Conservation (phyloP, 2,888 invertebrate genomes). For the Polietes domitor region DNA sequence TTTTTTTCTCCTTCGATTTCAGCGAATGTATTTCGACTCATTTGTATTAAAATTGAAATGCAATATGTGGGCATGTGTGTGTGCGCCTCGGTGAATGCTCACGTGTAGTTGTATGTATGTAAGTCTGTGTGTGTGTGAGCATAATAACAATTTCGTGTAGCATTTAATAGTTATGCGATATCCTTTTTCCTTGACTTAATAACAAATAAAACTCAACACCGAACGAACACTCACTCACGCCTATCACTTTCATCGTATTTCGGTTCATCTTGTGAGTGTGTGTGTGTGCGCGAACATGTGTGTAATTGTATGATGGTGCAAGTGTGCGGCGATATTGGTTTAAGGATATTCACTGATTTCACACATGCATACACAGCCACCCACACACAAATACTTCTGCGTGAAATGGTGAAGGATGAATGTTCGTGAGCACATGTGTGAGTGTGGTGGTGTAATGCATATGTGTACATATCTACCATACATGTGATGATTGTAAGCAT, state of each 20-base stretch:
- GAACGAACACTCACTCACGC: not conserved
- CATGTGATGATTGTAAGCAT: constrained; percentile 25
- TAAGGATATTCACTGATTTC: constrained; percentile 15
- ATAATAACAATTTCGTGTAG: constrained; percentile 40
- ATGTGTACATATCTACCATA: not conserved
- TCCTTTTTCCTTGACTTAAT: constrained; percentile 51
- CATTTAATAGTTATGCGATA: constrained; percentile 54
- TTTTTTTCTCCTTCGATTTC: not conserved
- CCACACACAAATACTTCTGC: too few species aligned
- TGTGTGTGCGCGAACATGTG: not conserved
- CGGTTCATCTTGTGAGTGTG: not conserved
- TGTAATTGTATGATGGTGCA: not conserved
- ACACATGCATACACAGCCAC: not conserved
- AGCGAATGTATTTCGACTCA: not conserved
- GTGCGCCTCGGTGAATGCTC: not conserved
- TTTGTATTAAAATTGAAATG: constrained; percentile 19
- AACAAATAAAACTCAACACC: constrained; percentile 34
- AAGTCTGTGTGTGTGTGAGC: not conserved
- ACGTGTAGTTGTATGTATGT: not conserved
- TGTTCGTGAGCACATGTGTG: not conserved
- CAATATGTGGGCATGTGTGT: constrained; percentile 1
- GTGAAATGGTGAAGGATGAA: not conserved
- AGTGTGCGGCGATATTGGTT: not conserved
- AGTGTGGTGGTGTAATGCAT: not conserved
- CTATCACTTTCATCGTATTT: not conserved